A percentile compares a stretch with the other conserved stretches of the same genome.
These are phyloP conservation scores for Ostrea denselamellosa DNA, from an alignment of 1,140 invertebrate species.

Conservation along the genomic window DNA sequence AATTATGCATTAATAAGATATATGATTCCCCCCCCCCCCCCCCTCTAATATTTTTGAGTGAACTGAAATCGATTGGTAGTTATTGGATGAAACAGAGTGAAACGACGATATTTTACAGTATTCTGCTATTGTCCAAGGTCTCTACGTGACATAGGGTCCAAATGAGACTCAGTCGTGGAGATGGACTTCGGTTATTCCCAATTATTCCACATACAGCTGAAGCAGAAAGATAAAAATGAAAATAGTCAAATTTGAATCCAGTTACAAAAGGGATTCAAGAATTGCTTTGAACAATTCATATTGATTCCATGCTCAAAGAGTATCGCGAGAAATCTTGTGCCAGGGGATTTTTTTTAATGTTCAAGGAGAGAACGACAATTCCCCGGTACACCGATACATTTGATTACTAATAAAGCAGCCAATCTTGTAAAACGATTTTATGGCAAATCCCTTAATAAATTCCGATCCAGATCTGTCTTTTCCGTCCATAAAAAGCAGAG, in stretches of 20 bases:
- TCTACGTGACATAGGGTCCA: background rate
- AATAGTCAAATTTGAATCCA: background rate
- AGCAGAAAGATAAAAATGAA: background rate
- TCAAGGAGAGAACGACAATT: background rate
- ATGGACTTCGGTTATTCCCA: background rate
- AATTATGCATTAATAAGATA: background rate
- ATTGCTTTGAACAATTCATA: background rate
- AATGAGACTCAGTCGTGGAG: background rate
- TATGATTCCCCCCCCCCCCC: background rate
- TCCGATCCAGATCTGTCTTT: constrained; percentile 13
- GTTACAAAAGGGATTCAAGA: background rate
- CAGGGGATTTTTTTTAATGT: background rate
- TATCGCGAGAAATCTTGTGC: background rate
- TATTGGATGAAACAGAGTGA: background rate
- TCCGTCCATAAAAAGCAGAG: constrained; percentile 35
- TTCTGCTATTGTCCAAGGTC: background rate
- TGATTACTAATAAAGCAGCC: constrained; percentile 36
- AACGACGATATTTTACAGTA: background rate
- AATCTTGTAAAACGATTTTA: constrained; percentile 31
- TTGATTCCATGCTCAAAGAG: background rate
- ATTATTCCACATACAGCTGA: background rate
- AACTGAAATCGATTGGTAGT: background rate
- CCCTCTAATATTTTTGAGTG: background rate
- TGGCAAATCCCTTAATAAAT: constrained; percentile 36
- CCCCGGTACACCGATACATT: background rate